Percentiles rank a stretch among this genome's conserved stretches.
These are phyloP conservation scores for Turnix velox DNA, from an alignment of 2,113 vertebrate species.

Conservation along the genomic window DNA sequence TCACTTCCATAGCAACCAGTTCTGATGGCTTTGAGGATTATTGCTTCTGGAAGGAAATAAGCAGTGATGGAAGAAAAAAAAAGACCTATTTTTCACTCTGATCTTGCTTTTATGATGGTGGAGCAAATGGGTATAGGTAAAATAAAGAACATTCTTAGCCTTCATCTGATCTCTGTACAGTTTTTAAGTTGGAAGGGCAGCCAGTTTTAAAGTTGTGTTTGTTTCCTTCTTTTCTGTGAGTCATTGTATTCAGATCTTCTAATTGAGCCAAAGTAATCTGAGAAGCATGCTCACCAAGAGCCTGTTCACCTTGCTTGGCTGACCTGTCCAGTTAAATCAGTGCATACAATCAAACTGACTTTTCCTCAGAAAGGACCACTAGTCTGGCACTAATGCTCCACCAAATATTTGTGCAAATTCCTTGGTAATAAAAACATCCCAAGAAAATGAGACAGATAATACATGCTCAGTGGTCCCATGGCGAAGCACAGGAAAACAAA, in stretches of 20 bases:
- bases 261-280: not conserved
- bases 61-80: not conserved
- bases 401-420: constrained; percentile 10
- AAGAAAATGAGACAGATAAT: not conserved
- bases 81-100: not conserved
- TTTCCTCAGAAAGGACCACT: not conserved
- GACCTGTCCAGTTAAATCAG: not conserved
- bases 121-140: not conserved
- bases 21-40: constrained; percentile 27
- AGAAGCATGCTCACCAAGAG: not conserved
- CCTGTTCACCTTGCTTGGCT: constrained; percentile 36
- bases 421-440: not conserved
- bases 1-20: constrained; percentile 60
- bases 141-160: not conserved
- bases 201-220: not conserved
- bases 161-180: not conserved
- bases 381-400: not conserved
- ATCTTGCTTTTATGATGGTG: not conserved
- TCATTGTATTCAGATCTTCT: not conserved
- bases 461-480: not conserved
- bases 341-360: not conserved
- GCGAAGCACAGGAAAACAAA: not conserved
- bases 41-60: constrained; percentile 24
- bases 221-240: constrained; percentile 1
- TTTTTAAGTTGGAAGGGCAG: not conserved